These are phyloP conservation scores for Drosophila littoralis DNA, from an alignment of 1,140 invertebrate genomes.

Conservation along the genomic window DNA sequence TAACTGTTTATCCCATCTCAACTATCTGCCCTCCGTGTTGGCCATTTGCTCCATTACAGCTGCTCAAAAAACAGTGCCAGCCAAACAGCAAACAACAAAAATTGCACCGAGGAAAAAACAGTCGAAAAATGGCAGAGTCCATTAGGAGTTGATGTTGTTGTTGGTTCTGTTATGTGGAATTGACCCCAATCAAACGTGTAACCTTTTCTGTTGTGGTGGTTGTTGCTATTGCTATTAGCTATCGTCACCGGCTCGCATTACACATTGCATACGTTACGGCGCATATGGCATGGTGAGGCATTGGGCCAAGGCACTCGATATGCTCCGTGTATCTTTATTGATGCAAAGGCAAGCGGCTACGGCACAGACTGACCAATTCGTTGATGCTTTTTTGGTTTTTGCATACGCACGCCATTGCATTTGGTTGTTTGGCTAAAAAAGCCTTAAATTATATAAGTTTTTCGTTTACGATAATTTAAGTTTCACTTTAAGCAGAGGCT, in stretches of 20 bases:
- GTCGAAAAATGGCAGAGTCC: conserved; percentile 11
- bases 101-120: conserved; percentile 29
- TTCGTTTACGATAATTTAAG: conserved; percentile 14
- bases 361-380: conserved; percentile 12
- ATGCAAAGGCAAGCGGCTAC: conserved; percentile 26
- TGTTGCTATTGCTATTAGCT: conserved; percentile 45
- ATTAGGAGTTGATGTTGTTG: conserved; percentile 46
- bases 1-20: not conserved
- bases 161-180: conserved; percentile 52
- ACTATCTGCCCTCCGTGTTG: not conserved
- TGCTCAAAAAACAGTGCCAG: conserved; percentile 5
- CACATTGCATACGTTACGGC: conserved; percentile 44
- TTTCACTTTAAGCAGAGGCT: conserved; percentile 9
- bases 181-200: conserved; percentile 68
- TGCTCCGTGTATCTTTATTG: conserved; percentile 71
- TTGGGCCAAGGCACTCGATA: conserved; percentile 63
- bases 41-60: conserved; percentile 18
- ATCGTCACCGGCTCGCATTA: conserved; percentile 53
- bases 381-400: conserved; percentile 15
- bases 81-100: conserved; percentile 28
- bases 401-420: not conserved
- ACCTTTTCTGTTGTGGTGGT: conserved; percentile 12
- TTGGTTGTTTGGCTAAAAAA: not conserved
- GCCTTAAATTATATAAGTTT: conserved; percentile 2
- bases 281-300: conserved; percentile 7